phyloP scores from a whole-genome alignment of 2,888 invertebrate genomes.

The Teleogryllus oceanicus region DNA sequence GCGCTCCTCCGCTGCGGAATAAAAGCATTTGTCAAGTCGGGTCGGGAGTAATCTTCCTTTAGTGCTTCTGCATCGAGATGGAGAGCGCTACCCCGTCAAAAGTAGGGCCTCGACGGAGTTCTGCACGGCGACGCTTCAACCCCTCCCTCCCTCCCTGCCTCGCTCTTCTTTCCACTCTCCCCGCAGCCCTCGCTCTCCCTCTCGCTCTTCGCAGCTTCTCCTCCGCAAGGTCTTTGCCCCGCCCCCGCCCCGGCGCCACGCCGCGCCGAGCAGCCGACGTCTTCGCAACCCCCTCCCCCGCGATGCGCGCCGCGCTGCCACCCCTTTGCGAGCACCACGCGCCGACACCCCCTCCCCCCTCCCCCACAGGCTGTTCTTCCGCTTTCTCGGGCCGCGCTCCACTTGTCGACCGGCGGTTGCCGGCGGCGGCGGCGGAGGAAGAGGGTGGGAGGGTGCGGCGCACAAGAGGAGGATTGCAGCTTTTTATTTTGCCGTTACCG shows the following conservation, averaged over 20 bases:
- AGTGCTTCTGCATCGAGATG: slow-evolving; percentile 26
- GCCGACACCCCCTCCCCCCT: too few relatives aligned
- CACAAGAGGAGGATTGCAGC: too few relatives aligned
- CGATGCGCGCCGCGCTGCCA: too few relatives aligned
- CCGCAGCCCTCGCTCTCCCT: not conserved
- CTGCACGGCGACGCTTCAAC: too few relatives aligned
- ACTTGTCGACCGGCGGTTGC: too few relatives aligned
- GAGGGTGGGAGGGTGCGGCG: too few relatives aligned
- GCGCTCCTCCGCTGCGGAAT: slow-evolving; percentile 31
- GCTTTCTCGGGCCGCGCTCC: too few relatives aligned
- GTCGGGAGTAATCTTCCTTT: slow-evolving; percentile 34
- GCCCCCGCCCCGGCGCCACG: not conserved
- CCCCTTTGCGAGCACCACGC: too few relatives aligned
- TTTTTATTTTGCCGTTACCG: too few relatives aligned
- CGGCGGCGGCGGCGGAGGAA: too few relatives aligned
- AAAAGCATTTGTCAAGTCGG: slow-evolving; percentile 35
- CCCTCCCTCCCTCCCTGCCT: not conserved
- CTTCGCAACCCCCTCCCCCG: too few relatives aligned
- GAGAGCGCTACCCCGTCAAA: slow-evolving; percentile 27
- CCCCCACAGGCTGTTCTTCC: too few relatives aligned
- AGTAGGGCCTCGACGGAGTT: slow-evolving; percentile 3
- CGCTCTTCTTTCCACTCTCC: not conserved
- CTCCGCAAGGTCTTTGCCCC: not conserved
- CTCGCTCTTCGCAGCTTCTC: not conserved
- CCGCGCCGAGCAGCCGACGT: not conserved